Evolutionary conservation across 2,113 vertebrate genomes (phyloP).

Genomic region (Naja naja): DNA sequence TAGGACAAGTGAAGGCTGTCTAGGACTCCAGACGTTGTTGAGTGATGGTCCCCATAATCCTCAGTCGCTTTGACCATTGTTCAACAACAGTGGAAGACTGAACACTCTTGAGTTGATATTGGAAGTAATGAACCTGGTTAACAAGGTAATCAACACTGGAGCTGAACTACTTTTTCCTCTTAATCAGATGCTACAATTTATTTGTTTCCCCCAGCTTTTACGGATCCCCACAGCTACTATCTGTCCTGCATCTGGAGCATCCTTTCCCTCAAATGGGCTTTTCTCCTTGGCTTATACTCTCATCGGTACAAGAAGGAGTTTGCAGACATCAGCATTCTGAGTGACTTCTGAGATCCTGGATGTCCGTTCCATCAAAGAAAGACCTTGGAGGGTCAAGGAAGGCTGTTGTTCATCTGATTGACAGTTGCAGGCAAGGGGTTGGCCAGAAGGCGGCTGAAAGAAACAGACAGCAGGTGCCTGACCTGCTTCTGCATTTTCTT

Average conservation of each 20-base stretch:
- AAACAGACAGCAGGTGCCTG: neutral
- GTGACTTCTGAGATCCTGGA: constrained; percentile 78
- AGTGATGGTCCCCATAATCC: neutral
- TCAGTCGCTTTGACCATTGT: neutral
- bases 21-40: neutral
- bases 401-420: neutral
- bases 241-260: constrained; percentile 89
- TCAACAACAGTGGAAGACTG: neutral
- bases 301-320: constrained; percentile 89
- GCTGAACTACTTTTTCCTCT: neutral
- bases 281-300: constrained; percentile 76
- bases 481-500: constrained; percentile 16
- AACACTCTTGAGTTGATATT: neutral
- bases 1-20: neutral
- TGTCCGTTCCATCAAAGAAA: neutral
- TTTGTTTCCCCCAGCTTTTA: constrained; percentile 68
- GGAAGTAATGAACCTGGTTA: neutral
- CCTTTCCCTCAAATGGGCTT: constrained; percentile 89
- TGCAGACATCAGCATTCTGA: constrained; percentile 91
- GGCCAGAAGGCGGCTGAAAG: rapidly evolving
- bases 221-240: constrained; percentile 83
- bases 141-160: neutral
- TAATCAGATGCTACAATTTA: neutral
- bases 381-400: neutral
- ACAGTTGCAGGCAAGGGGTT: neutral